Evolutionary conservation across 2,113 vertebrate species (phyloP).

Genomic region (Pelecanoides urinatrix): DNA sequence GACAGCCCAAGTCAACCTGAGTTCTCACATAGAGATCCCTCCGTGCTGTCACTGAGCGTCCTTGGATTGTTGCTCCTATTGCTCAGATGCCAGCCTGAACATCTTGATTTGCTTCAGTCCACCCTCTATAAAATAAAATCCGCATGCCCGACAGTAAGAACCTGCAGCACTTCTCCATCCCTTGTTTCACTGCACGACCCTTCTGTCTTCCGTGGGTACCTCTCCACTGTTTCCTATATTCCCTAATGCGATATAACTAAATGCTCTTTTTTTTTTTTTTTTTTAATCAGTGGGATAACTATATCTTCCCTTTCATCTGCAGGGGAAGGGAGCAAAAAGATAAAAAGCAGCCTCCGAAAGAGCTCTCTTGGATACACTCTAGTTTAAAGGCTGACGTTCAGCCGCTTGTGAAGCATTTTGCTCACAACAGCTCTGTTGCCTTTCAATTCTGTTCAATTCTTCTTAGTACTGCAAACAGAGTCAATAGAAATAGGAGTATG

Average conservation of each 20-base stretch:
- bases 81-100: not conserved
- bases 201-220: not conserved
- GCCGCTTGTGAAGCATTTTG: not conserved
- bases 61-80: not conserved
- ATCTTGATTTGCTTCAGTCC: not conserved
- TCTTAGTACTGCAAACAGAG: not conserved
- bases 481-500: not conserved
- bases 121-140: not conserved
- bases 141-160: not conserved
- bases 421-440: not conserved
- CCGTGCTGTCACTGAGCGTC: not conserved
- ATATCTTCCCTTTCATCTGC: not conserved
- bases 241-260: not conserved
- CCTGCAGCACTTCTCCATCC: not conserved
- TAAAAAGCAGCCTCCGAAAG: not conserved
- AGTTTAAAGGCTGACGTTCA: not conserved
- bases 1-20: not conserved
- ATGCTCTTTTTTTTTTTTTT: not conserved
- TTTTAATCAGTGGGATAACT: not conserved
- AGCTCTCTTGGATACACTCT: not conserved
- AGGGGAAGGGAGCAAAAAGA: not conserved
- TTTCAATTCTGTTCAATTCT: not conserved
- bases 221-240: not conserved
- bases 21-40: not conserved
- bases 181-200: not conserved